A percentile compares a stretch with the other conserved stretches of the same genome.
Conservation (phyloP, 1,140 invertebrate genomes). For the Rhyacophila brunnea region DNA sequence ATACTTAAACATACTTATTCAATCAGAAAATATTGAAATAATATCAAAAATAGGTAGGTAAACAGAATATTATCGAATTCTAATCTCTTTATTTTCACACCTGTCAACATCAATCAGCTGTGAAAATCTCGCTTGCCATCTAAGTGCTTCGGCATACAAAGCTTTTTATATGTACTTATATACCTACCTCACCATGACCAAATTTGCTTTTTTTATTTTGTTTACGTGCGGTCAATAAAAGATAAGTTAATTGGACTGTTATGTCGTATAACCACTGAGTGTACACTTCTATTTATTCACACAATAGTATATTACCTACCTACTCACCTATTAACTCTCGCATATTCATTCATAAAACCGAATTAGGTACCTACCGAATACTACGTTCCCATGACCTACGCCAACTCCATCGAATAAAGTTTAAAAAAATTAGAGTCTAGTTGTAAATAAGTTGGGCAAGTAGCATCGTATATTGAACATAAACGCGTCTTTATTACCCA, state of each 20-base stretch:
- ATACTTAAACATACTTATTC: too few relatives aligned
- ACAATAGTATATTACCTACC: background rate
- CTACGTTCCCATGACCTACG: slow-evolving; percentile 29
- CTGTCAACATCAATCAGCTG: background rate
- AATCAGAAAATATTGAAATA: too few relatives aligned
- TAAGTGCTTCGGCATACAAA: slow-evolving; percentile 17
- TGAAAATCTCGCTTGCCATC: background rate
- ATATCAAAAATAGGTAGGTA: too few relatives aligned
- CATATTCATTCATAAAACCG: slow-evolving; percentile 33
- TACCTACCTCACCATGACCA: too few relatives aligned
- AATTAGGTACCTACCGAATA: background rate
- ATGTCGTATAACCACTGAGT: slow-evolving; percentile 30
- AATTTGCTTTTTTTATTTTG: slow-evolving; percentile 13
- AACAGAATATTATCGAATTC: too few relatives aligned
- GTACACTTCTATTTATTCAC: slow-evolving; percentile 31
- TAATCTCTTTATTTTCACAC: too few relatives aligned
- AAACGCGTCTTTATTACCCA: slow-evolving; percentile 21
- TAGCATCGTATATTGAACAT: slow-evolving; percentile 21
- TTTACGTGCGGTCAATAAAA: slow-evolving; percentile 34
- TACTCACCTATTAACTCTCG: slow-evolving; percentile 3
- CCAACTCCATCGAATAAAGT: slow-evolving; percentile 15
- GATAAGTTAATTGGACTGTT: slow-evolving; percentile 36
- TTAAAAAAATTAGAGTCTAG: slow-evolving; percentile 31
- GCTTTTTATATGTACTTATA: slow-evolving; percentile 2
- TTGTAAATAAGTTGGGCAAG: slow-evolving; percentile 22